Percentiles rank a stretch among this genome's conserved stretches.
Conservation (phyloP, 2,888 invertebrate species). For the Drosophila robusta region DNA sequence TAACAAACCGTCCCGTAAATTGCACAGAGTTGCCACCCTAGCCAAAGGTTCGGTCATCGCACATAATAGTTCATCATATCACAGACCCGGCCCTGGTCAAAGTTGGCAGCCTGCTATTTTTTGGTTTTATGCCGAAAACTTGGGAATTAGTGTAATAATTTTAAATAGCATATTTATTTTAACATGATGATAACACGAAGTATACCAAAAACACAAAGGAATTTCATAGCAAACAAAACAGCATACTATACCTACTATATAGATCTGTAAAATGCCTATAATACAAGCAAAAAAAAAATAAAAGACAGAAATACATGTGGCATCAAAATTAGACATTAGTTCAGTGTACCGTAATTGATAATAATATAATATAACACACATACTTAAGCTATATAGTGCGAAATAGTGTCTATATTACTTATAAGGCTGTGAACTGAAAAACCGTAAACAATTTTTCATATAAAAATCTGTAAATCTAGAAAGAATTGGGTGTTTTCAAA, state of each 20-base stretch:
- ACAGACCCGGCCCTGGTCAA: conserved; percentile 1
- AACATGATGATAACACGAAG: conserved; percentile 18
- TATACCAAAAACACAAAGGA: conserved; percentile 50
- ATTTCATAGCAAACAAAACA: conserved; percentile 28
- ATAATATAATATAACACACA: conserved; percentile 25
- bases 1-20: conserved; percentile 30
- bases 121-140: conserved; percentile 39
- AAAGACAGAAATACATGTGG: conserved; percentile 11
- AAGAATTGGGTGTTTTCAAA: conserved; percentile 6
- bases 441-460: conserved; percentile 25
- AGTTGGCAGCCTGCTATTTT: conserved; percentile 7
- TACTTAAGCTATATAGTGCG: conserved; percentile 29
- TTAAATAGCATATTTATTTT: conserved; percentile 39
- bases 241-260: conserved; percentile 1
- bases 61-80: conserved; percentile 32
- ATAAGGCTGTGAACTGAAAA: conserved; percentile 73
- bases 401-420: conserved; percentile 43
- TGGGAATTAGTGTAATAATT: conserved; percentile 65
- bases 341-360: conserved; percentile 21
- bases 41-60: not conserved
- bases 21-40: conserved; percentile 33
- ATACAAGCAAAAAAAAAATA: not conserved
- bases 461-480: conserved; percentile 17
- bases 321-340: conserved; percentile 18
- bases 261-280: conserved; percentile 13